Evolutionary conservation across 2,113 vertebrate genomes (phyloP), one percentile per base, ranked within the genome.

Genomic region (Balaeniceps rex): DNA sequence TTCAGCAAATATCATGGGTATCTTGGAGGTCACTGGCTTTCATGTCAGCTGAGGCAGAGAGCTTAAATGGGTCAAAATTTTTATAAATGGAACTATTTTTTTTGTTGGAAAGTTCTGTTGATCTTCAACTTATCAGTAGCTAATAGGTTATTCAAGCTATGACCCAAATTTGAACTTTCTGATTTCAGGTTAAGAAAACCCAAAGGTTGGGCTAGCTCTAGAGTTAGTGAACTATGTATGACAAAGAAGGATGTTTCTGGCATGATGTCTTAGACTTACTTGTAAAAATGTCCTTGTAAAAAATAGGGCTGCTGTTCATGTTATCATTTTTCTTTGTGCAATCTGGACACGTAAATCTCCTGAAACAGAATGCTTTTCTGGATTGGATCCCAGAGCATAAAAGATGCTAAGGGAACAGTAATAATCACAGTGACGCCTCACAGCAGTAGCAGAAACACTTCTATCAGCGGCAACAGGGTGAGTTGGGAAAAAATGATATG

Each of bases 381-480:
- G 94, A 94, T 87, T 90, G 91, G 38, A 87, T 97, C 97, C 97
- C 97, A 96, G 92, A 96, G 87, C 83, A 90, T 83, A 83, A 97
- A 94, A 97, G 94, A 94, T 88, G 89, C 61, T 65, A 58, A 97
- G 55, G 87, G 88, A 97, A 60, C 63, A 83, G 76, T 94, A 94
- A 96, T 83, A 83, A 93, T 93, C 85, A 81, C 83, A 75, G 72
- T 63, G 93, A 81, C 8, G 10, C 91, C 93, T 93, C 90, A 42
- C 85, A 94, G 93, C 90, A 94, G 94, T 65, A 88, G 42, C 55
- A 94, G 88, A 77, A 96, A 93, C 69, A 46, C 78, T 94, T 92
- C 93, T 90, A 94, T 96, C 87, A 89, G 84, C 7, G 2, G 84
- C 92, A 94, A 81, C 87, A 82, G 69, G 91, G 57, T 40, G 79